phyloP scores from a whole-genome alignment of 2,888 invertebrate species.

The Hanleya hanleyi region DNA sequence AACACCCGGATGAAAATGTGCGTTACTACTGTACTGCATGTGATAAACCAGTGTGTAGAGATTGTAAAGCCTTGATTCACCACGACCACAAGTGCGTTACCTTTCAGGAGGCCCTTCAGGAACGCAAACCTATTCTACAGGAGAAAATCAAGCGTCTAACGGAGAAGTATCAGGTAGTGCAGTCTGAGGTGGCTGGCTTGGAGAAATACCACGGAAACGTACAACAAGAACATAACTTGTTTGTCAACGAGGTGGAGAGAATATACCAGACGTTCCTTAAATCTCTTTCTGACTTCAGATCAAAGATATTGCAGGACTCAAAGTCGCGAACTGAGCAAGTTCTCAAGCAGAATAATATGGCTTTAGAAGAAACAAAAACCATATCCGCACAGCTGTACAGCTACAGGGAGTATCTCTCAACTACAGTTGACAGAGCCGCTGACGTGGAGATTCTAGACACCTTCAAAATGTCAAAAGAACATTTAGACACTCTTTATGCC shows the following conservation, averaged over 20 bases:
- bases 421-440: not conserved
- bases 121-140: not conserved
- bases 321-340: too few species aligned
- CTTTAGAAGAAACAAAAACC: not conserved
- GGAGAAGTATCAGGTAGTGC: not conserved
- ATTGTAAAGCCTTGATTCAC: not conserved
- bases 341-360: too few species aligned
- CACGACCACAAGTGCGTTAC: not conserved
- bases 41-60: not conserved
- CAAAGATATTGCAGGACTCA: too few species aligned
- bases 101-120: not conserved
- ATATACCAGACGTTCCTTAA: too few species aligned
- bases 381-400: not conserved
- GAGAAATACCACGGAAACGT: not conserved
- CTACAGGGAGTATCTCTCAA: not conserved
- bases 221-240: not conserved
- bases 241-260: not conserved
- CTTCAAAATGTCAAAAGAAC: too few species aligned
- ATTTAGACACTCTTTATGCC: too few species aligned
- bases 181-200: not conserved
- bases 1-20: not conserved
- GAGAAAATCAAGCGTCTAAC: not conserved
- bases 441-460: not conserved
- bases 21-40: not conserved
- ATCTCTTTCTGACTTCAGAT: too few species aligned